Percentiles rank a stretch among this genome's conserved stretches.
Conservation (phyloP, 1,140 invertebrate genomes). For the Frieseomelitta varia region DNA sequence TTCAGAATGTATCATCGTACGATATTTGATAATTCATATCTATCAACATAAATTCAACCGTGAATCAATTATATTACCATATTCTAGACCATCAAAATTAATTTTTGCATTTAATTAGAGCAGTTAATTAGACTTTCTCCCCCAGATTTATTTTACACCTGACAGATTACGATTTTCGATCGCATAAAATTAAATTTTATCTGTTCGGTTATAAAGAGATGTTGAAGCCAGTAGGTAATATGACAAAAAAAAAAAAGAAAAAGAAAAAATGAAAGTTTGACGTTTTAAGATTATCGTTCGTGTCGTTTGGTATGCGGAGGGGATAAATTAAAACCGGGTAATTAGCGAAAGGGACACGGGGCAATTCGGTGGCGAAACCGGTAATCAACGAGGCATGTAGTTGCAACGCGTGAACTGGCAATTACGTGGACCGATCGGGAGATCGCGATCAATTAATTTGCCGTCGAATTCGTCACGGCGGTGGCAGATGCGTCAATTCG, state of each 20-base stretch:
- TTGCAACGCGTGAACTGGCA: neutral
- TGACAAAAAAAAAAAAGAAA: neutral
- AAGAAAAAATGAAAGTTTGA: neutral
- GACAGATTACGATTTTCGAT: no score
- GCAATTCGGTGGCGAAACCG: neutral
- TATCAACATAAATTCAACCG: neutral
- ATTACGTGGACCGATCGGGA: conserved; percentile 15
- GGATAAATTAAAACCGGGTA: neutral
- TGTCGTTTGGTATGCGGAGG: no score
- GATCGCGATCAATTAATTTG: conserved; percentile 63
- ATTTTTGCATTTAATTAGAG: neutral
- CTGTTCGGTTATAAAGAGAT: no score
- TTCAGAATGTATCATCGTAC: neutral
- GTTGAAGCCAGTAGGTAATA: neutral
- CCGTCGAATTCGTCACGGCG: conserved; percentile 54
- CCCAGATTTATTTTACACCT: neutral
- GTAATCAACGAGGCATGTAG: neutral
- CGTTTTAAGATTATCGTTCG: neutral
- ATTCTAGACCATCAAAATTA: neutral
- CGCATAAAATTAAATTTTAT: no score
- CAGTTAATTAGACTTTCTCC: neutral
- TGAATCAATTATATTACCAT: neutral
- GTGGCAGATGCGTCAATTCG: conserved; percentile 60
- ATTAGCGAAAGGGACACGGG: neutral
- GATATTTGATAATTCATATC: neutral